Base-by-base conservation (phyloP, 2,888 invertebrate genomes). In the Homarus gammarus region DNA sequence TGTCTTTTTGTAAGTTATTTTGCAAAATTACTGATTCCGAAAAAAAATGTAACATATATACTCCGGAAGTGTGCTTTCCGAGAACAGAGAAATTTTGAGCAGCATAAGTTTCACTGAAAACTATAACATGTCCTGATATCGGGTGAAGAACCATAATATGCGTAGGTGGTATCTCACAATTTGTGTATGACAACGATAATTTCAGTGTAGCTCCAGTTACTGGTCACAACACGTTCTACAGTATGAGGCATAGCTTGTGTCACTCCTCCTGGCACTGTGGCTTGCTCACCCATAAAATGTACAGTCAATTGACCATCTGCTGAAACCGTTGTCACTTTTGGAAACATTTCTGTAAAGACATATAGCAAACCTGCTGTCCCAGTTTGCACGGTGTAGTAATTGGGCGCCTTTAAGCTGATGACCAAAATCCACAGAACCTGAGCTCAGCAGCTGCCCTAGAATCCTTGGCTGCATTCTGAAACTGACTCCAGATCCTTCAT, bases 171-270 rank as follows among this genome's bases (percentile, higher is more conserved):
- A 92, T 90, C 86, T 51, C 82, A 10, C 92, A 93, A 81, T 87
- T 91, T 36, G 87, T 89, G 78, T 92, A 91, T 82, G 92, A 93
- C 77, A 92, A 92, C 75, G 92, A 92, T 33, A 92, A 92, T 77
- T 88, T 92, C 78, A 92, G 92, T 91, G 88, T 87, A 6, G 33
- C 72, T 64, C 92, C 93, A 2, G 44, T 93, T 12, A 91, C 90
- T 91, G 92, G 91, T 5, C 90, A 91, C 72, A 87, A 84, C 51
- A 93, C 92, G 3, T 93, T 93, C 83, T 92, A 92, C 70, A 79
- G 79, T 72, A 92, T 93, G 92, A 38, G 92, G 92, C n/a, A 93
- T 93, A 31, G 81, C 72, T 77, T 90, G 89, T 73, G 88, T 93
- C 2, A 92, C 91, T 92, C n/a, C 92, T 51, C 27, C 40, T 61